Evolutionary conservation across 2,888 invertebrate genomes (phyloP).

Genomic region (Nomada fucata): DNA sequence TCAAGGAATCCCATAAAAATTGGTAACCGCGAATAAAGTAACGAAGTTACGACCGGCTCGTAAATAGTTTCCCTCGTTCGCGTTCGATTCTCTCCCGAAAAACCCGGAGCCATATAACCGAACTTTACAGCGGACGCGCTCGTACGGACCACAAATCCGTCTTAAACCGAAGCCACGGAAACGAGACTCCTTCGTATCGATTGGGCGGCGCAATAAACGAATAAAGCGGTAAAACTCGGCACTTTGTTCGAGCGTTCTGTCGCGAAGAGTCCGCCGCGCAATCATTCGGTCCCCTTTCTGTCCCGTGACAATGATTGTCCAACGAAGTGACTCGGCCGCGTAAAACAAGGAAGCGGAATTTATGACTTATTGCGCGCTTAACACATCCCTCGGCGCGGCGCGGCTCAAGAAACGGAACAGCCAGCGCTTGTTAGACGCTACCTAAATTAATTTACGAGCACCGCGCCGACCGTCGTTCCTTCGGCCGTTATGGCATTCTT

Average conservation of each 20-base stretch:
- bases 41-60: constrained; percentile 20
- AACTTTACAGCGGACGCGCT: constrained; percentile 35
- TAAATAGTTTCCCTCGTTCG: constrained; percentile 36
- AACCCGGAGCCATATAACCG: constrained; percentile 2
- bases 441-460: constrained; percentile 59
- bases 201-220: constrained; percentile 43
- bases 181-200: constrained; percentile 11
- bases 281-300: constrained; percentile 2
- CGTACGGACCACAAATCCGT: not conserved
- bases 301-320: constrained; percentile 54
- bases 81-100: constrained; percentile 3
- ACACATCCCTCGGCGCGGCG: constrained; percentile 25
- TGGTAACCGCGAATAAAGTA: not conserved
- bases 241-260: constrained; percentile 1
- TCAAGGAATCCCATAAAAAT: not conserved
- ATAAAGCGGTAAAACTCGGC: constrained; percentile 50
- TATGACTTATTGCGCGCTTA: constrained; percentile 58
- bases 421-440: constrained; percentile 30
- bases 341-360: constrained; percentile 67
- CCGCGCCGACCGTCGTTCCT: constrained; percentile 24
- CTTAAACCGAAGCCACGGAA: not conserved
- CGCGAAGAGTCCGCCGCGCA: not conserved
- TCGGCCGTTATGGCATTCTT: constrained; percentile 35
- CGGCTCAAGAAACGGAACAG: constrained; percentile 21
- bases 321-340: constrained; percentile 59